Evolutionary conservation across 2,797 vertebrate genomes (phyloP), one percentile per base, ranked within the genome.

Genomic region (Podarcis lilfordi): DNA sequence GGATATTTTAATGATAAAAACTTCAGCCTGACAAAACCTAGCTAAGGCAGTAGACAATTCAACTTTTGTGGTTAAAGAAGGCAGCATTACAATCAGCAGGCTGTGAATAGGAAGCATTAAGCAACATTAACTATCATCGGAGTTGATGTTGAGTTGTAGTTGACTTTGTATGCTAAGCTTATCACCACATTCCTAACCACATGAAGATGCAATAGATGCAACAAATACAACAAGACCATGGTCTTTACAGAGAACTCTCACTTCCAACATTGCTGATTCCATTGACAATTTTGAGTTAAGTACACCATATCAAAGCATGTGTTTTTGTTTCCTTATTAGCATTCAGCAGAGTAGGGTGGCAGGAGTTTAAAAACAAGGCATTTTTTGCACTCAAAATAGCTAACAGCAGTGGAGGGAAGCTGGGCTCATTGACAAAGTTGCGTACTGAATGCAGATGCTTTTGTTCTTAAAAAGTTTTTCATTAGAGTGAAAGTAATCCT

Each of bases 391-490:
- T 86, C 72, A 86, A 86, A 86, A 89, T 71, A 89, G 66, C 50
- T 61, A 82, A 83, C 80, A 86, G 68, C 80, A 82, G 84, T 86
- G 40, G 75, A 86, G 69, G 43, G 55, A 86, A 86, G 80, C 74
- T 86, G 88, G 80, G 88, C 85, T 89, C 75, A 79, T 64, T 90
- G 90, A 87, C 32, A 77, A 89, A 88, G 81, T 74, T 19, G 1
- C 5, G 35, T 7, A 75, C 9, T 88, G 89, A 89, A 87, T 3
- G 83, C 27, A 84, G 84, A 74, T 75, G 29, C 86, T 72, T 71
- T 72, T 27, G n/a, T 61, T 90, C 89, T 79, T 83, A n/a, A 87
- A 91, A 91, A 76, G 7, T 90, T 89, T 89, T 91, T 81, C 13
- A 88, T 90, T 89, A 91, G 71, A 82, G 25, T 61, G 69, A 72